phyloP scores from a whole-genome alignment of 2,888 invertebrate genomes.

The Drosophila kambysellisi region DNA sequence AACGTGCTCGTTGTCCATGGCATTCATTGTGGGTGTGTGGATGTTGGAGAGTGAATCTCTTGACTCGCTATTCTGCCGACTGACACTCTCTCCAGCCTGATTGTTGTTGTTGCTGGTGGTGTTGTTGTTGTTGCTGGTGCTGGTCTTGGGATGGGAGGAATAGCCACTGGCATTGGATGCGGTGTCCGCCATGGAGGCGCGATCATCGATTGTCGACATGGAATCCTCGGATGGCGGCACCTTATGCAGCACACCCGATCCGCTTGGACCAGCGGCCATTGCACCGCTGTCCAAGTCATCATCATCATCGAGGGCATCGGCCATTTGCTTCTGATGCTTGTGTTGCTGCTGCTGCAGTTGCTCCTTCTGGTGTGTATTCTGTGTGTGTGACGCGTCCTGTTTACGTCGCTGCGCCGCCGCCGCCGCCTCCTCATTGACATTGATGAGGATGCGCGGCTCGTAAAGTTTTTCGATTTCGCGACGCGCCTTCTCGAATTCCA shows the following conservation, averaged over 20 bases:
- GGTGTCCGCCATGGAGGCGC: slow-evolving; percentile 91
- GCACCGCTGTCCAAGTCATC: slow-evolving; percentile 26
- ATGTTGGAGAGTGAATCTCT: slow-evolving; percentile 75
- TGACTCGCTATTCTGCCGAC: slow-evolving; percentile 82
- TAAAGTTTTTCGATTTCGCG: slow-evolving; percentile 93
- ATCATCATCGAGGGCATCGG: slow-evolving; percentile 27
- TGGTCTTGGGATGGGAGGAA: slow-evolving; percentile 49
- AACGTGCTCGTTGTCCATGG: slow-evolving; percentile 50
- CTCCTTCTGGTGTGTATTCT: slow-evolving; percentile 2
- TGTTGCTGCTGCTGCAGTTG: slow-evolving; percentile 9
- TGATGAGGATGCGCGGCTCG: slow-evolving; percentile 92
- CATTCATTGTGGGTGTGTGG: slow-evolving; percentile 60
- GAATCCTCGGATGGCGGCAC: slow-evolving; percentile 73
- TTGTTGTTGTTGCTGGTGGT: slow-evolving; percentile 46
- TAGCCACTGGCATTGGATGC: slow-evolving; percentile 86
- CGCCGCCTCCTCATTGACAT: slow-evolving; percentile 87
- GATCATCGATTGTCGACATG: slow-evolving; percentile 82
- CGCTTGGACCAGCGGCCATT: background rate
- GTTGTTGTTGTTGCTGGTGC: slow-evolving; percentile 53
- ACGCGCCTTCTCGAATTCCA: slow-evolving; percentile 90
- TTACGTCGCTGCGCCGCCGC: slow-evolving; percentile 88
- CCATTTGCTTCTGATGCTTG: slow-evolving; percentile 75
- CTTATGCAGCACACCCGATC: slow-evolving; percentile 7
- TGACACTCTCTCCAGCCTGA: slow-evolving; percentile 45
- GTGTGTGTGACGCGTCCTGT: slow-evolving; percentile 84